Conservation (phyloP, 2,888 invertebrate genomes). For the Tethea ocularis region DNA sequence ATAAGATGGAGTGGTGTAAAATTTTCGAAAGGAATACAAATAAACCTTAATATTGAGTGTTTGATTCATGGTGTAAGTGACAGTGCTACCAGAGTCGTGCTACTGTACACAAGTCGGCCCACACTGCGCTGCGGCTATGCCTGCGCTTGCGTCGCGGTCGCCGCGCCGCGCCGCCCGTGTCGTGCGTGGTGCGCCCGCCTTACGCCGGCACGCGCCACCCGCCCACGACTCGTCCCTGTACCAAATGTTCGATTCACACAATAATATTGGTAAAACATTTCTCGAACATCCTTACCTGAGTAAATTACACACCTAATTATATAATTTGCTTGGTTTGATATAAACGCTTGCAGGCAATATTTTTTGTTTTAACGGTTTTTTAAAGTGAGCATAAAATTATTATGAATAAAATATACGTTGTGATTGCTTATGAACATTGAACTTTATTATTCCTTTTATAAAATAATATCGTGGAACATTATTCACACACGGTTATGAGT, state of each 20-base stretch:
- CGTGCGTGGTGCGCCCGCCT: constrained; percentile 20
- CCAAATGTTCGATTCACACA: constrained; percentile 19
- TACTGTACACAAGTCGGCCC: constrained; percentile 36
- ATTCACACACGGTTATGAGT: too few relatives aligned
- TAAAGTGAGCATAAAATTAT: not conserved
- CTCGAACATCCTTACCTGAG: constrained; percentile 25
- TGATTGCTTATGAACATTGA: not conserved
- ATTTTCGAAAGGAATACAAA: not conserved
- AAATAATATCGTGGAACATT: too few relatives aligned
- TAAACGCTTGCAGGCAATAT: constrained; percentile 4
- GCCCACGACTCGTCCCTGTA: constrained; percentile 33
- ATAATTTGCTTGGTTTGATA: constrained; percentile 21
- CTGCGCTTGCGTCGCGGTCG: constrained; percentile 12
- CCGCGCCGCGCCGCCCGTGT: too few relatives aligned
- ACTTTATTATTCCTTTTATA: not conserved
- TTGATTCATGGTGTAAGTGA: constrained; percentile 49
- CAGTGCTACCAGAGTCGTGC: constrained; percentile 38
- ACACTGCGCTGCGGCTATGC: constrained; percentile 21
- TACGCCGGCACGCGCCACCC: constrained; percentile 42
- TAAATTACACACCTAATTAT: constrained; percentile 24
- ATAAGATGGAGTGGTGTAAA: not conserved
- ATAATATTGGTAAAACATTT: constrained; percentile 24
- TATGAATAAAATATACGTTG: not conserved
- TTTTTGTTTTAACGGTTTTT: constrained; percentile 3
- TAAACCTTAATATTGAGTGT: constrained; percentile 18